These are phyloP conservation scores for Ptilorrhoa leucosticta DNA, from an alignment of 2,113 vertebrate genomes.

Conservation along the genomic window DNA sequence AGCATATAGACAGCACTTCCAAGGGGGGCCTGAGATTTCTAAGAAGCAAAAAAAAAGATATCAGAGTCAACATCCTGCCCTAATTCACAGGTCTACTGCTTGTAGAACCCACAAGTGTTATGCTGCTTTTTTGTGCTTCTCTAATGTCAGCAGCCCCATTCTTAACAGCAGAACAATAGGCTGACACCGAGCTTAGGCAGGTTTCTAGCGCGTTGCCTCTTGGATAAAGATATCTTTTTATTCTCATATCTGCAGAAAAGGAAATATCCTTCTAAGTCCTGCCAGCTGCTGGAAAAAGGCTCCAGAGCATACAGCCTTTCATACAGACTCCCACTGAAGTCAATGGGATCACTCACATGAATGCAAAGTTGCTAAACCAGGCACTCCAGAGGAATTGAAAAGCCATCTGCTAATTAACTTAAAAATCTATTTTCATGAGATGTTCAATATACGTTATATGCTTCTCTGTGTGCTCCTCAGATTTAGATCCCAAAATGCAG, in stretches of 20 bases:
- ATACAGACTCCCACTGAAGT: neutral
- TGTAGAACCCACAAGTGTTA: neutral
- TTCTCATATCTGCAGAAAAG: neutral
- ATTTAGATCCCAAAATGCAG: neutral
- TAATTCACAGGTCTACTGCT: constrained; percentile 12
- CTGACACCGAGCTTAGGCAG: neutral
- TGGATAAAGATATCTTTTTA: constrained; percentile 14
- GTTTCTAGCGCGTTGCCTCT: neutral
- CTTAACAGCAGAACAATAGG: constrained; percentile 9
- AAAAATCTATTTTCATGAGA: constrained; percentile 25
- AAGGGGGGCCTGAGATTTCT: neutral
- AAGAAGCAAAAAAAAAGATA: neutral
- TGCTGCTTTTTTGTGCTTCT: neutral
- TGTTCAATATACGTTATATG: neutral
- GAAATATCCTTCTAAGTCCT: constrained; percentile 21
- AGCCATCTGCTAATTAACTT: constrained; percentile 43
- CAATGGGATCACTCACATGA: neutral
- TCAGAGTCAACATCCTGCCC: neutral
- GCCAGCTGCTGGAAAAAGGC: constrained; percentile 12
- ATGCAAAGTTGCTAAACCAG: constrained; percentile 15
- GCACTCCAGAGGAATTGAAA: constrained; percentile 6
- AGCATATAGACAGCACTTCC: neutral
- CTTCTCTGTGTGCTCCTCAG: neutral
- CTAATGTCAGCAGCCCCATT: constrained; percentile 7
- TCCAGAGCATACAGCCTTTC: neutral